A percentile compares a stretch with the other conserved stretches of the same genome.
These are phyloP conservation scores for Thinocorus orbignyianus DNA, from an alignment of 2,113 vertebrate genomes.

Conservation along the genomic window DNA sequence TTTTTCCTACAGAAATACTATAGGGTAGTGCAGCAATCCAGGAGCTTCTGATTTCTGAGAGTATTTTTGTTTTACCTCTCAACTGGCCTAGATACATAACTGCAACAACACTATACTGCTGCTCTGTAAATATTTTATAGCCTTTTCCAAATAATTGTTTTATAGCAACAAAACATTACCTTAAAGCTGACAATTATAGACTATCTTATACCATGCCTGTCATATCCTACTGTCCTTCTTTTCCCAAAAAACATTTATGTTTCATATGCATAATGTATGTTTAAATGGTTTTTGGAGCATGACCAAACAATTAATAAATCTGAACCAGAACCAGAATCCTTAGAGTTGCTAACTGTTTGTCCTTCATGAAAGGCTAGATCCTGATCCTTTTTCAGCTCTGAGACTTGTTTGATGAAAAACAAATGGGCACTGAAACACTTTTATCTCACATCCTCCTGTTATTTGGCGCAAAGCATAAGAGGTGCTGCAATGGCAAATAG, in stretches of 20 bases:
- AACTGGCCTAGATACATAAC: not conserved
- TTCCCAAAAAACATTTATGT: not conserved
- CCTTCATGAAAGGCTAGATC: not conserved
- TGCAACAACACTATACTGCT: not conserved
- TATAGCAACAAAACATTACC: not conserved
- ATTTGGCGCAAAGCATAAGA: not conserved
- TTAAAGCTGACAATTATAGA: not conserved
- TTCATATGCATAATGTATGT: not conserved
- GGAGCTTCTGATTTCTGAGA: not conserved
- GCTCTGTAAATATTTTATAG: not conserved
- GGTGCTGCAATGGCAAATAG: not conserved
- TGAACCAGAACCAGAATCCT: not conserved
- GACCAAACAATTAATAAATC: not conserved
- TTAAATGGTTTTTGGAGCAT: not conserved
- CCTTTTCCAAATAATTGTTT: not conserved
- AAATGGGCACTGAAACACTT: not conserved
- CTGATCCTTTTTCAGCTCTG: not conserved
- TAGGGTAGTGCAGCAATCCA: not conserved
- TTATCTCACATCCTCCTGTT: not conserved
- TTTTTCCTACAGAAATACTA: not conserved
- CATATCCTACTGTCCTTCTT: not conserved
- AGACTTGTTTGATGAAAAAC: not conserved
- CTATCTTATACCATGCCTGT: not conserved
- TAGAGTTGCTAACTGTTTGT: not conserved
- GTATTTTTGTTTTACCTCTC: not conserved